These are phyloP conservation scores for Pelmatolapia mariae DNA, from an alignment of 2,113 vertebrate genomes.

Conservation along the genomic window DNA sequence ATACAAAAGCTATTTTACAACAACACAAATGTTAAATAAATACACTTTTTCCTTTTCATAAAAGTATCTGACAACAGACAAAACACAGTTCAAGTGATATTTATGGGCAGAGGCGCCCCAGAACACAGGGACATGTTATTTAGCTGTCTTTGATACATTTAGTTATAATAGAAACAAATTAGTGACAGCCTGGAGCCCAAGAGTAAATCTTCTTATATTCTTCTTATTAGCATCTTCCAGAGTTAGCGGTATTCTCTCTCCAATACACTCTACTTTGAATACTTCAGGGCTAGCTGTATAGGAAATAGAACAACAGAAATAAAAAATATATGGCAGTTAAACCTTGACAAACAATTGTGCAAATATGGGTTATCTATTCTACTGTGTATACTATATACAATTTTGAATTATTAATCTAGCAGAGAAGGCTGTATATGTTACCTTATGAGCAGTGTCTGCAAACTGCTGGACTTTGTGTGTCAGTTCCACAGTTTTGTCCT, in stretches of 20 bases:
- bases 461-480: constrained; percentile 87
- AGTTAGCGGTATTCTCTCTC: not conserved
- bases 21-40: not conserved
- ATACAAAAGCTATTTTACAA: not conserved
- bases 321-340: not conserved
- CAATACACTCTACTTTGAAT: constrained; percentile 34
- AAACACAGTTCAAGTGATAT: not conserved
- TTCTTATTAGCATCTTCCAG: not conserved
- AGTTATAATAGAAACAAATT: not conserved
- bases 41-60: not conserved
- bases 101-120: not conserved
- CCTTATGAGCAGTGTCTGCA: constrained; percentile 88
- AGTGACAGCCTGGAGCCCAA: not conserved
- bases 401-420: not conserved
- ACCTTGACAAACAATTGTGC: not conserved
- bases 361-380: not conserved
- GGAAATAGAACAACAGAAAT: not conserved
- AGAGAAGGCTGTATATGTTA: constrained; percentile 32
- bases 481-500: constrained; percentile 85
- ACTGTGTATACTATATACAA: not conserved
- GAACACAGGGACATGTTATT: not conserved
- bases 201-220: not conserved
- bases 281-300: constrained; percentile 50
- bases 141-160: not conserved
- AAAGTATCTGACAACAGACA: not conserved